These are phyloP conservation scores for Harmothoe impar DNA, from an alignment of 2,888 invertebrate species.

Conservation along the genomic window DNA sequence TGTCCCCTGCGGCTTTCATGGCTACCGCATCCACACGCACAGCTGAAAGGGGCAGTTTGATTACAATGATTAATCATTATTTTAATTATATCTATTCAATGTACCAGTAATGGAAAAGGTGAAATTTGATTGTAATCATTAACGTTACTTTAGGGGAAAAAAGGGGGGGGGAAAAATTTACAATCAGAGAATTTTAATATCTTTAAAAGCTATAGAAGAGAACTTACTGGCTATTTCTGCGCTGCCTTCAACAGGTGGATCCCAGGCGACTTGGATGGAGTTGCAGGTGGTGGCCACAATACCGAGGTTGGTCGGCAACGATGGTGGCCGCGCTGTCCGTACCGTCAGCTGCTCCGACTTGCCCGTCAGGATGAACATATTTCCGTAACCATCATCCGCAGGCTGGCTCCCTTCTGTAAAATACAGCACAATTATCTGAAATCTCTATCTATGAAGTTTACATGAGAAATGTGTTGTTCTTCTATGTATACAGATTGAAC, in stretches of 20 bases:
- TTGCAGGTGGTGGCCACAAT: constrained; percentile 81
- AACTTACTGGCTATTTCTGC: constrained; percentile 80
- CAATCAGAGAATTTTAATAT: too few species aligned
- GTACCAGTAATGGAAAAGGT: too few species aligned
- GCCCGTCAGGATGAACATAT: constrained; percentile 81
- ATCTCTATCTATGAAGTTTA: not conserved
- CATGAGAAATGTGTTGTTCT: too few species aligned
- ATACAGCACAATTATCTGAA: not conserved
- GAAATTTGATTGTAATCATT: too few species aligned
- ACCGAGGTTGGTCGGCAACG: constrained; percentile 80
- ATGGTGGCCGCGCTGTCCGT: constrained; percentile 81
- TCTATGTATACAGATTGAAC: too few species aligned
- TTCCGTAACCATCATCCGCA: constrained; percentile 67
- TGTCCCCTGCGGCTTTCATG: constrained; percentile 71
- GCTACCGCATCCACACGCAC: constrained; percentile 82
- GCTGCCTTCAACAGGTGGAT: constrained; percentile 81
- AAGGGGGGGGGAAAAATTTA: too few species aligned
- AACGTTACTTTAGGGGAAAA: too few species aligned
- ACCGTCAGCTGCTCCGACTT: constrained; percentile 80
- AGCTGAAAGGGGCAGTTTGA: constrained; percentile 72
- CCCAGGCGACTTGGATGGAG: constrained; percentile 82
- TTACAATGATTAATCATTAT: too few species aligned
- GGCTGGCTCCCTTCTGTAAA: constrained; percentile 32
- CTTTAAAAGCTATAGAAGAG: too few species aligned
- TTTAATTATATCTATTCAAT: not conserved